Base-by-base conservation (phyloP, 92 coral and sea anemone genomes). In the Chrysogorgia sp. region DNA sequence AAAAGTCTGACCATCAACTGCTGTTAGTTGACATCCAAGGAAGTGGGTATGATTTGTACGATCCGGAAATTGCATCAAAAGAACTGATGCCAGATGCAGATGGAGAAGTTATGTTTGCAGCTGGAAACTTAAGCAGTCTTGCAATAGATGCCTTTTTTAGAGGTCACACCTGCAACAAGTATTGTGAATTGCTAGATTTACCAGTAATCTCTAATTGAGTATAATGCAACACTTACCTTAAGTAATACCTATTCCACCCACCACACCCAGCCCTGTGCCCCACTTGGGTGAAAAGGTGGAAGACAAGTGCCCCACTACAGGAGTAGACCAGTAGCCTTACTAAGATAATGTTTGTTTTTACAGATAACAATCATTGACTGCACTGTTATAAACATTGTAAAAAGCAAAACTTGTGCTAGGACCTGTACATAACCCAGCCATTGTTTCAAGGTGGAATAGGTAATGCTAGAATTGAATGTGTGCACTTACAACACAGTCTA, bases 121-220 rank as follows among this genome's bases (percentile, higher is more conserved):
- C 50, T 40, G 75, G 75, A 23, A 67, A 67, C 58, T 67, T 67
- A 34, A 40, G 57, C 20, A 19, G 21, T 34, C 19, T 47, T 40
- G 75, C 75, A 6, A 67, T 67, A 24, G 75, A 67, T 20, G 43
- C 58, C 32, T 67, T 40, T 67, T 28, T 67, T 12, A 35, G 14
- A 67, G 33, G 29, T 20, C 75, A 67, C 58, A 40, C 33, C 12
- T 67, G 75, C 75, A 67, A 67, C 58, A 67, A 67, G 31, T 67
- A 67, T 47, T 67, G 75, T 43, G 58, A 67, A 40, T 58, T 67
- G 24, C 58, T 67, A 2, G 58, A 29, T 25, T 25, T 67, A 48
- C n/a, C n/a, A n/a, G n/a, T n/a, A n/a, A n/a, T n/a, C n/a, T 15
- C 75, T 43, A 15, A 7, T 34, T 26, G 29, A 30, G 34, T 7